Conservation (phyloP, 2,888 invertebrate genomes). For the Eueremaeus valkanovi region DNA sequence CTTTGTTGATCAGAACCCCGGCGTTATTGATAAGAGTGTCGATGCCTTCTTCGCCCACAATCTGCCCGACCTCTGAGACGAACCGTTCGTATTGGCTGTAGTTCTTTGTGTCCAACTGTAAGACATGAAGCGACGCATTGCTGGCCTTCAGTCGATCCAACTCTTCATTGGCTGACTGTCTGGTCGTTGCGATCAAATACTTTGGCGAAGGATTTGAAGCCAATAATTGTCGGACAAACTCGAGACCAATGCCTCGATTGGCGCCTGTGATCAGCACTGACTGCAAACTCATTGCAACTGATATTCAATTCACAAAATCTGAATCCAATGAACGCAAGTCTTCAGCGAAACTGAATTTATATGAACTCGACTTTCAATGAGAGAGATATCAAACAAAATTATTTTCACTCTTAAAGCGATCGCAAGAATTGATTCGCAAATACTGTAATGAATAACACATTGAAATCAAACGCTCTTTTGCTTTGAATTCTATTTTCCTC, state of each 20-base stretch:
- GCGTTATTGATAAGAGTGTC: conserved; percentile 87
- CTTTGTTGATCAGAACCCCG: conserved; percentile 70
- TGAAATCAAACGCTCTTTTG: no score
- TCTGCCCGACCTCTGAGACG: conserved; percentile 50
- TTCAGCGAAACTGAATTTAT: no score
- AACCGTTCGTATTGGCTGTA: conserved; percentile 38
- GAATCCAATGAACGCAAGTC: neutral
- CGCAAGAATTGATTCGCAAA: no score
- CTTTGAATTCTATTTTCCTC: no score
- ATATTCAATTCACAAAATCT: neutral
- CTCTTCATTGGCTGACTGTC: conserved; percentile 69
- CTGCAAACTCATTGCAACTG: conserved; percentile 35
- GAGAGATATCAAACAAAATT: no score
- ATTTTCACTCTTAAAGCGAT: no score
- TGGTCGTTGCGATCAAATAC: conserved; percentile 75
- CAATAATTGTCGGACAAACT: conserved; percentile 65
- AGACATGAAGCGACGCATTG: conserved; percentile 61
- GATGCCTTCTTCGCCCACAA: conserved; percentile 66
- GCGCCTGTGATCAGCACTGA: conserved; percentile 80
- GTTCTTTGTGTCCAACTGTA: conserved; percentile 54
- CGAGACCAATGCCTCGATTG: conserved; percentile 82
- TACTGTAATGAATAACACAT: no score
- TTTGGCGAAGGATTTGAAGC: conserved; percentile 58
- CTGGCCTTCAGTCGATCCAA: conserved; percentile 61
- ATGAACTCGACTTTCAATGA: no score